phyloP scores from a whole-genome alignment of 2,797 vertebrate species.

The Xerus rutilus region DNA sequence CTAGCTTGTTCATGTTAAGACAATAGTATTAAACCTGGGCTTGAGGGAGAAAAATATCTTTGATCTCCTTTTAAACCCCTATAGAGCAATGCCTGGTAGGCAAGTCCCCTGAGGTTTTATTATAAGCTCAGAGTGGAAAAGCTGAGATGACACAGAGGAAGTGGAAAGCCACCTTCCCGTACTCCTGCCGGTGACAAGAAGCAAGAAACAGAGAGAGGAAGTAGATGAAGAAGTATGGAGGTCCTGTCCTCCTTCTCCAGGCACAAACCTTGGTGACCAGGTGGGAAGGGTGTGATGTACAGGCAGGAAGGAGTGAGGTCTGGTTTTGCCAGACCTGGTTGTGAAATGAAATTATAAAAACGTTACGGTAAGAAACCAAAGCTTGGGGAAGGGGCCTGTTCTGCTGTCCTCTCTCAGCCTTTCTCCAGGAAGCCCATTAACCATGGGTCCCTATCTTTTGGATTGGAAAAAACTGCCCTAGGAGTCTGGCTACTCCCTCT shows the following conservation, averaged over 20 bases:
- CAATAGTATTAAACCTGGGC: not conserved
- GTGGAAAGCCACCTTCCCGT: not conserved
- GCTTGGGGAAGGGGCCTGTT: too few species aligned
- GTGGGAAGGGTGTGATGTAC: not conserved
- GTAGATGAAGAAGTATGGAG: rapidly evolving
- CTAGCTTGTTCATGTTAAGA: not conserved
- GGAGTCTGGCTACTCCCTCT: too few species aligned
- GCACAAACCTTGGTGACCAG: not conserved
- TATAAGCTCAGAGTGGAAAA: not conserved
- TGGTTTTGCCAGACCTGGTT: too few species aligned
- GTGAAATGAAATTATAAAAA: too few species aligned
- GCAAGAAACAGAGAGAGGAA: not conserved
- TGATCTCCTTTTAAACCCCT: not conserved
- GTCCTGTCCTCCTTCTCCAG: not conserved
- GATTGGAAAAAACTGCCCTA: too few species aligned
- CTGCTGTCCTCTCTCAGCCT: too few species aligned
- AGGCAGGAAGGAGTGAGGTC: not conserved
- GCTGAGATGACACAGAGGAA: not conserved
- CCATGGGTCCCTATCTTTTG: too few species aligned
- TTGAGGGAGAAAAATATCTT: not conserved
- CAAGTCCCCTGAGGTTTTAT: not conserved
- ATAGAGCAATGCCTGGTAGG: not conserved
- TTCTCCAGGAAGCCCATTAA: too few species aligned
- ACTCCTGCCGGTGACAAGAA: not conserved
- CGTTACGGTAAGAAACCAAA: too few species aligned